Base-by-base conservation (phyloP, 2,888 invertebrate genomes). In the Lasioglossum lativentre region DNA sequence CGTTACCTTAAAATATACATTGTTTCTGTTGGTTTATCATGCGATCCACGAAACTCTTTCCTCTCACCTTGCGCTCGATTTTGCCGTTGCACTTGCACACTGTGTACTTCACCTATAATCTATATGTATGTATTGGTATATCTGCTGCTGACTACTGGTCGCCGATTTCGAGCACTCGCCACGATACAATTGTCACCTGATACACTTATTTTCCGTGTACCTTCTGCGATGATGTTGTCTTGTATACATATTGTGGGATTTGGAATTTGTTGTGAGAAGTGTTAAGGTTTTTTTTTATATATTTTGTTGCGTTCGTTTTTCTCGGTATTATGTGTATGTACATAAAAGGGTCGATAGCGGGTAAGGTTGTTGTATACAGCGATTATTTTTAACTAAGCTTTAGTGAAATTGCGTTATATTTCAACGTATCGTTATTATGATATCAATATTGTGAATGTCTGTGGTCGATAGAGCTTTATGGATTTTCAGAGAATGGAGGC, bases 41-140 rank as follows among this genome's bases (percentile, higher is more conserved):
- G 70, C 38, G 14, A 68, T 63, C 76, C 59, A 73, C 38, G 23
- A 75, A 66, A 47, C 80, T 40, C 42, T 19, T n/a, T 27, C 40
- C 71, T 23, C 10, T 19, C n/a, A 72, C 40, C 40, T n/a, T 45
- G 6, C 40, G 38, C 77, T 80, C 66, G 63, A 66, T 80, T 70
- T 80, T 72, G 59, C 71, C 82, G 63, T 40, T 80, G 79, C 85
- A 85, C 76, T 59, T 76, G 85, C 86, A 85, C 80, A 74, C 30
- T 71, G 42, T 80, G 52, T 80, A 75, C 30, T 19, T 40, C 63
- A 66, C 47, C 14, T 66, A 23, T n/a, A n/a, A n/a, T n/a, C n/a
- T n/a, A n/a, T n/a, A n/a, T 40, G 38, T 80, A 72, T 52, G 52
- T 68, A 47, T 63, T 45, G 73, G 40, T 47, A 56, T 75, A 75